Base-by-base conservation (phyloP, 2,797 vertebrate genomes). In the Macropodus opercularis region DNA sequence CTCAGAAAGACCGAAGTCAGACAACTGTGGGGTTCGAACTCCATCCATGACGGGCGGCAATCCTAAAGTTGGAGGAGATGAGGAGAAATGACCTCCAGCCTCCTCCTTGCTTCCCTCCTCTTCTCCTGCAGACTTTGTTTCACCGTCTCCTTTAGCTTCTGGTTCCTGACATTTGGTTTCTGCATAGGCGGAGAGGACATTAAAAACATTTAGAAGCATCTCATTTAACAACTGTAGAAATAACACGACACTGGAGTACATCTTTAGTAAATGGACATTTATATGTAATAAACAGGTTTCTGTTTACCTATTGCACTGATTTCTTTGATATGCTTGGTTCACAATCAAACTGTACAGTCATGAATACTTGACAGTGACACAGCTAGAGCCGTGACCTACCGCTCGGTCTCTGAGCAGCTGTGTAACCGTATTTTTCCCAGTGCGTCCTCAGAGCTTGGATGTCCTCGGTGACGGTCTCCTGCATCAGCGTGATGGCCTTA, bases 1-100 rank as follows among this genome's bases (percentile, higher is more conserved):
- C 3, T 92, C 92, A 1, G 94, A 95, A 51, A 99, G 91, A 3
- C 97, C 97, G 4, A 95, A 98, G 72, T 98, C 97, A 0, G 94
- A 93, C 32, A 98, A 94, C 59, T 93, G 93, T 0, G 95, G 97
- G 29, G 89, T 91, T 1, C 55, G 84, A 68, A 92, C 64, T 0
- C 55, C 63, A 35, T 91, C 90, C 0, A 6, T 1, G 21, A 51
- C 8, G 27, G 81, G 43, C 8, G 53, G 34, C 2, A 13, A 48
- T 1, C 76, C 59, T 15, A 72, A 52, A 71, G 67, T 65, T 0
- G 38, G 14, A 26, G 63, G 63, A 1, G 57, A 22, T 26, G 59
- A 40, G 4, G 26, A 23, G 17, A 0, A 12, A 24, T 55, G 31
- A 21, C 0, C 6, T 32, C 0, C 70, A 14, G 9, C 59, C n/a